These are phyloP conservation scores for Pegoplata infirma DNA, from an alignment of 2,888 invertebrate genomes.

Conservation along the genomic window DNA sequence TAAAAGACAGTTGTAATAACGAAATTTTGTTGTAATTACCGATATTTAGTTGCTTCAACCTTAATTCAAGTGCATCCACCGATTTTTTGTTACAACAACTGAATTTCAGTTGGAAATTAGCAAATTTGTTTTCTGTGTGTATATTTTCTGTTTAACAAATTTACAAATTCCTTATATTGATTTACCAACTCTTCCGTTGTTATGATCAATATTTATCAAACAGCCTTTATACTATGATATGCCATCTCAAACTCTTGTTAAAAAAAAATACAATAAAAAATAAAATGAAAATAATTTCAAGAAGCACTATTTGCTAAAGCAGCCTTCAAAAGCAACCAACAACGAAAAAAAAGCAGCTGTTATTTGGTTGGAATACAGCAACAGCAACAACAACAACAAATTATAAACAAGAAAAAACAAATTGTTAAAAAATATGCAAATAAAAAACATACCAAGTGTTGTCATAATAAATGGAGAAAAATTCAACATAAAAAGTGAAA, in stretches of 20 bases:
- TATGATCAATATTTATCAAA: background rate
- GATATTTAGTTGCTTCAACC: no score
- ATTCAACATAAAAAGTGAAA: background rate
- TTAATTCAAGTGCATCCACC: no score
- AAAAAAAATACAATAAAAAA: background rate
- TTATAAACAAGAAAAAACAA: background rate
- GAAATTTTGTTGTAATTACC: no score
- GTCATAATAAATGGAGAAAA: constrained; percentile 22
- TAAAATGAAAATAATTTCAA: background rate
- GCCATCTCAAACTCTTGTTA: background rate
- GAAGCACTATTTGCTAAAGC: background rate
- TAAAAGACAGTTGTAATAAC: no score
- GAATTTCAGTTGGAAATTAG: no score
- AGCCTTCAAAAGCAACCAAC: background rate
- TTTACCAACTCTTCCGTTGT: no score
- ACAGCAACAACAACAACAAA: constrained; percentile 4
- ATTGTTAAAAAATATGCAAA: constrained; percentile 26
- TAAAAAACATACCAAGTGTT: constrained; percentile 9
- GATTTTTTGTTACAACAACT: no score
- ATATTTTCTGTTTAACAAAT: no score
- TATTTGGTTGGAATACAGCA: background rate
- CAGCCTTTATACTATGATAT: background rate
- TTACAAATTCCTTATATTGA: no score
- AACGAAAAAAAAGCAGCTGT: constrained; percentile 19
- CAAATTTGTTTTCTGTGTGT: no score